Evolutionary conservation across 2,888 invertebrate species (phyloP), one percentile per base, ranked within the genome.

Genomic region (Balanococcus diminutus): DNA sequence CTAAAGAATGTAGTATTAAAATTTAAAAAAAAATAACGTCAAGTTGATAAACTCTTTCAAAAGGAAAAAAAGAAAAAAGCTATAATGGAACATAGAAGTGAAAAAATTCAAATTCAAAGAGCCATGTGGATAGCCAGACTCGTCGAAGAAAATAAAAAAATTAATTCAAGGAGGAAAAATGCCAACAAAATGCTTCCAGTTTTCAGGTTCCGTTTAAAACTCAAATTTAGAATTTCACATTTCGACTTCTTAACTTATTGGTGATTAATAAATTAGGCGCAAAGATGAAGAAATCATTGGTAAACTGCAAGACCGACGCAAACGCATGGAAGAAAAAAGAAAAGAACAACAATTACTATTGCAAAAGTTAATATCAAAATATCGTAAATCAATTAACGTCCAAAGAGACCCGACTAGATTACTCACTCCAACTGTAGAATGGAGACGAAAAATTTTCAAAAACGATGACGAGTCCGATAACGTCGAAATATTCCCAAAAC

Each of bases 341-440:
- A 72, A 85, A 4, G 51, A 85, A 28, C 72, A 46, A 79, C 19
- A 46, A 31, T 8, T 42, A 42, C 8, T 75, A 0, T 8, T 79
- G 3, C 32, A 85, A 25, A 39, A 42, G 19, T 19, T 85, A 31
- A 16, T 42, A 25, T 36, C 85, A 31, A 75, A 85, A 32, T 31
- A 46, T 19, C 75, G 79, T 51, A 42, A 72, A 3, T 75, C 39
- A 16, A 39, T 85, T 1, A 25, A 39, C 14, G 75, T 46, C 9
- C 36, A 46, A 39, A 85, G 85, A 32, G 85, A 85, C n/a, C 85
- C 85, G 5, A n/a, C 36, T 1, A 75, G 85, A 79, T 22, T 85
- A 31, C 32, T 85, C 4, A 46, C 14, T 31, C 28, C 85, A 11
- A 85, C 85, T 11, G 79, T 85, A 1, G 85, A 85, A 85, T 85